A percentile compares a stretch with the other conserved stretches of the same genome.
phyloP scores from a whole-genome alignment of 2,113 vertebrate genomes.

The Mormyrus iriodes region DNA sequence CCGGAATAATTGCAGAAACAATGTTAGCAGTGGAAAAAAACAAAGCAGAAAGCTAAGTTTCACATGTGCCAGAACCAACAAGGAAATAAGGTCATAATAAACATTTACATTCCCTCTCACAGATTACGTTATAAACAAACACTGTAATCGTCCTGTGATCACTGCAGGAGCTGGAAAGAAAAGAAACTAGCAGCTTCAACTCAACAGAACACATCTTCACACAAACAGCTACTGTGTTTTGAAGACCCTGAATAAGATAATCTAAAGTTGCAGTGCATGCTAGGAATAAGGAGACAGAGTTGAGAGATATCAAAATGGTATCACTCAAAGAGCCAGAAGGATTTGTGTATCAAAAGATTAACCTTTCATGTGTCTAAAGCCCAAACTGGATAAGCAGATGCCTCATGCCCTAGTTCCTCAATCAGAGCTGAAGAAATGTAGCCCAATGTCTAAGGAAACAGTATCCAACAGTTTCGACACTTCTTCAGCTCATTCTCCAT shows the following conservation, averaged over 20 bases:
- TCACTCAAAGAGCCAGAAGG: not conserved
- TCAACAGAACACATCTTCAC: not conserved
- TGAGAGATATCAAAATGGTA: slow-evolving; percentile 4
- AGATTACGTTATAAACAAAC: not conserved
- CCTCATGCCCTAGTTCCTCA: not conserved
- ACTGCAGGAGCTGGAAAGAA: not conserved
- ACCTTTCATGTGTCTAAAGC: not conserved
- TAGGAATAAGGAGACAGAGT: not conserved
- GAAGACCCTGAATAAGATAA: not conserved
- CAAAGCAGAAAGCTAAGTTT: not conserved
- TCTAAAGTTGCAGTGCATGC: not conserved
- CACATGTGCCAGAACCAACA: not conserved
- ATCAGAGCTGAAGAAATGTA: not conserved
- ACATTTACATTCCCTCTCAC: slow-evolving; percentile 9
- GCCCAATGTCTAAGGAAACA: not conserved
- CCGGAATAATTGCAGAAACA: not conserved
- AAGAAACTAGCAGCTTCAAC: not conserved
- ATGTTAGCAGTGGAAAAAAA: not conserved
- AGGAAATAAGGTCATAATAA: not conserved
- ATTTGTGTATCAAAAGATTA: not conserved
- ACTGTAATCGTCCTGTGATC: not conserved
- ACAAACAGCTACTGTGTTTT: not conserved
- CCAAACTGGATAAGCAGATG: not conserved
- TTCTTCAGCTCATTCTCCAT: not conserved
- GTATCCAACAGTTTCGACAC: not conserved